Conservation (phyloP, 1,140 invertebrate genomes). For the Drosophila ambigua region DNA sequence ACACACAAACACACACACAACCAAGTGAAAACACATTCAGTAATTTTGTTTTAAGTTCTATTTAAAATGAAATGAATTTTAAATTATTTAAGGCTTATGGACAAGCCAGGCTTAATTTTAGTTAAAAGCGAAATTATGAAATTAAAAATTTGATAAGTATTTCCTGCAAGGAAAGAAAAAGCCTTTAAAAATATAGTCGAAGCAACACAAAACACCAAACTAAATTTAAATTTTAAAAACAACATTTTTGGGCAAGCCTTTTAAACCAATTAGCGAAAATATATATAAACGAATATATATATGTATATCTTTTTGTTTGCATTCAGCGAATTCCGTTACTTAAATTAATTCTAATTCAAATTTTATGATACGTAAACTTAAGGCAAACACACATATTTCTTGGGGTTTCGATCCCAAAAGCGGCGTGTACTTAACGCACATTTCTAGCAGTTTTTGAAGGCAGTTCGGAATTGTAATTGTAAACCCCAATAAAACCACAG, state of each 20-base stretch:
- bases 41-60: conserved; percentile 81
- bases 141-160: conserved; percentile 73
- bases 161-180: conserved; percentile 80
- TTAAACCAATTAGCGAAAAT: conserved; percentile 60
- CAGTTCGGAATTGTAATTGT: conserved; percentile 41
- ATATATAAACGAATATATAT: conserved; percentile 9
- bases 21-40: conserved; percentile 71
- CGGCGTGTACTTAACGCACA: conserved; percentile 59
- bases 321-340: conserved; percentile 68
- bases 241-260: conserved; percentile 60
- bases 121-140: conserved; percentile 42
- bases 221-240: conserved; percentile 39
- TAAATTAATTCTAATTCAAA: conserved; percentile 64
- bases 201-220: conserved; percentile 36
- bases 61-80: conserved; percentile 79
- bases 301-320: conserved; percentile 24
- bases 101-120: conserved; percentile 31
- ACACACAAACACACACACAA: not conserved
- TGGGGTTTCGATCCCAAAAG: conserved; percentile 27
- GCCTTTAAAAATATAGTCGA: conserved; percentile 71
- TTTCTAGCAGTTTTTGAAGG: conserved; percentile 30
- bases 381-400: not conserved
- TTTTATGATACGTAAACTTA: conserved; percentile 30
- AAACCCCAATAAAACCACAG: conserved; percentile 9
- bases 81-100: conserved; percentile 41